These are phyloP conservation scores for Formicarius rufipectus DNA, from an alignment of 2,113 vertebrate species.

Conservation along the genomic window DNA sequence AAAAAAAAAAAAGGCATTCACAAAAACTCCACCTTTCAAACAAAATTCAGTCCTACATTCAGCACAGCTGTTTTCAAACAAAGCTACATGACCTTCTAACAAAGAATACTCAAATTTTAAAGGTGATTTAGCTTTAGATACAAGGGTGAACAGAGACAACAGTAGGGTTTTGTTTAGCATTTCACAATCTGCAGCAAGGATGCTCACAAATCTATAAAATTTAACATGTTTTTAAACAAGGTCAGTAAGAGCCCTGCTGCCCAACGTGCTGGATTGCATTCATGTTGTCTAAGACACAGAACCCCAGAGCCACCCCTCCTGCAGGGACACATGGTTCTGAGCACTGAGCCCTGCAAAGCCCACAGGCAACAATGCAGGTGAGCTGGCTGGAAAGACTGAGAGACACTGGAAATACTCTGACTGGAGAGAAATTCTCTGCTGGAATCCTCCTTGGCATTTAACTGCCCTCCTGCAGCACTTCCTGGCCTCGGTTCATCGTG, in stretches of 20 bases:
- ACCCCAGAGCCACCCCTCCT: background rate
- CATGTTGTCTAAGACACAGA: background rate
- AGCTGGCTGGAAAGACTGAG: background rate
- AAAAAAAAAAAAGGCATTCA: background rate
- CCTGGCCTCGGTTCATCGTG: background rate
- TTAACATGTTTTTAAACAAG: background rate
- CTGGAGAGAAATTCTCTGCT: background rate
- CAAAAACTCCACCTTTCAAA: background rate
- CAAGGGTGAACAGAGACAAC: background rate
- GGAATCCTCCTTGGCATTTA: background rate
- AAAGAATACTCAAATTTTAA: background rate
- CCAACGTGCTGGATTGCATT: no score
- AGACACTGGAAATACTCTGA: background rate
- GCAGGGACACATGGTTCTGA: rapidly evolving
- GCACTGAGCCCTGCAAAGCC: background rate
- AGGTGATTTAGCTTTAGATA: background rate
- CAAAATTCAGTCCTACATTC: background rate
- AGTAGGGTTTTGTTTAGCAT: background rate
- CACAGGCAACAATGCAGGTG: rapidly evolving
- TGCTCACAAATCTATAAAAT: background rate
- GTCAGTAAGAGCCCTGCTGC: background rate
- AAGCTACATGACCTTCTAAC: background rate
- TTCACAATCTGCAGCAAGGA: background rate
- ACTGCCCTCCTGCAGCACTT: background rate
- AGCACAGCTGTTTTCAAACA: background rate